These are phyloP conservation scores for Neosilurus mollespiculum DNA, from an alignment of 2,797 vertebrate species.

Conservation along the genomic window DNA sequence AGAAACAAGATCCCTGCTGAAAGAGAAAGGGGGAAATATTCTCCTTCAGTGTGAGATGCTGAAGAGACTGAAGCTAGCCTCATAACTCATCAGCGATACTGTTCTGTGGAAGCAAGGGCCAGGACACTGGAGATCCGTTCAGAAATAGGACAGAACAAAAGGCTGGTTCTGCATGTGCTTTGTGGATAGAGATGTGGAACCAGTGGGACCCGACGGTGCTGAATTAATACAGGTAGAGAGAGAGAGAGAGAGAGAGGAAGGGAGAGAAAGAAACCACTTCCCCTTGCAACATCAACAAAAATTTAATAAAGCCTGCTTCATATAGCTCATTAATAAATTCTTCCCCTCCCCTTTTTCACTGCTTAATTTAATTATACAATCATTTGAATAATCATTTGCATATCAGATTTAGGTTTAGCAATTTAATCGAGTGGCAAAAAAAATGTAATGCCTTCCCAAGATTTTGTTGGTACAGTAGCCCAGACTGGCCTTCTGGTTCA, in stretches of 20 bases:
- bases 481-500: constrained; percentile 68
- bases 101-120: constrained; percentile 30
- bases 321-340: constrained; percentile 67
- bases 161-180: constrained; percentile 35
- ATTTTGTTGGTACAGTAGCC: constrained; percentile 70
- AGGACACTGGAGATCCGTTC: constrained; percentile 37
- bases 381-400: constrained; percentile 79
- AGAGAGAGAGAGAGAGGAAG: neutral
- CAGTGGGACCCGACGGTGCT: constrained; percentile 58
- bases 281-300: constrained; percentile 69
- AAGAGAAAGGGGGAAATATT: constrained; percentile 29
- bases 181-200: constrained; percentile 52
- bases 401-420: constrained; percentile 66
- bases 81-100: constrained; percentile 49
- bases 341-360: constrained; percentile 63
- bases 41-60: constrained; percentile 25
- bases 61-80: constrained; percentile 27
- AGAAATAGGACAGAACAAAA: constrained; percentile 49
- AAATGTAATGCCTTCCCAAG: constrained; percentile 64
- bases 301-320: constrained; percentile 68
- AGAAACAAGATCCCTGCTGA: constrained; percentile 42
- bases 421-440: constrained; percentile 64
- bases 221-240: constrained; percentile 59
- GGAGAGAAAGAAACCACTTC: neutral
- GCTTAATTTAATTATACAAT: constrained; percentile 74